phyloP scores from a whole-genome alignment of 2,113 vertebrate species.

The Xenopus tropicalis region UCB_Xtro_10.0 CM004446.2:102865001-102865500 shows the following conservation, averaged over 20 bases:
- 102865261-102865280: background rate
- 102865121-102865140: background rate
- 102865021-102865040: conserved; percentile 65
- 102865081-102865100: background rate
- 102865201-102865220: background rate
- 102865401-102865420: conserved; percentile 59
- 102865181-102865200: background rate
- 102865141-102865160: background rate
- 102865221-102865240: background rate
- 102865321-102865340: conserved; percentile 33
- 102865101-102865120: background rate
- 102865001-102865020: conserved; percentile 63
- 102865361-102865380: conserved; percentile 57
- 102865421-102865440: conserved; percentile 57
- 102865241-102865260: background rate
- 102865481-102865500: too few species aligned
- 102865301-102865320: conserved; percentile 11
- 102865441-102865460: conserved; percentile 54
- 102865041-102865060: conserved; percentile 54
- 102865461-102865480: conserved; percentile 55
- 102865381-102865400: conserved; percentile 67
- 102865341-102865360: conserved; percentile 33
- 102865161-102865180: background rate
- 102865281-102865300: background rate
- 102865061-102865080: background rate